phyloP scores from a whole-genome alignment of 2,797 vertebrate species.

The Leucoraja ocellata region DNA sequence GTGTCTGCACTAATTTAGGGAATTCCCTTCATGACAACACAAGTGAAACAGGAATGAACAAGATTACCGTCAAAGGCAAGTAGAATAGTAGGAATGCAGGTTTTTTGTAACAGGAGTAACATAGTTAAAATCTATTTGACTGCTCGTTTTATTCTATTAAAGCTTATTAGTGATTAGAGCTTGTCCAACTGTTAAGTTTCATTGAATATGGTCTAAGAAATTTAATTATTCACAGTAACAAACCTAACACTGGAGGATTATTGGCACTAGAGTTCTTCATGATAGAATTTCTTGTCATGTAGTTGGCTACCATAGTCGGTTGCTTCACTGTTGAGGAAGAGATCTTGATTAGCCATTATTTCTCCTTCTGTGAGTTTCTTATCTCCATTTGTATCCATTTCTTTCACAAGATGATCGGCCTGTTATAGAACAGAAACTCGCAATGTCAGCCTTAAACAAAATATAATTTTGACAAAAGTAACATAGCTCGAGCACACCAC shows the following conservation, averaged over 20 bases:
- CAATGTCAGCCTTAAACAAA: not conserved
- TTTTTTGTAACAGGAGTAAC: not conserved
- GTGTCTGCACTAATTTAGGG: not conserved
- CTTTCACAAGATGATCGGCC: conserved; percentile 83
- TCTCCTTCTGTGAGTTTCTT: conserved; percentile 73
- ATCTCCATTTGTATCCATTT: conserved; percentile 82
- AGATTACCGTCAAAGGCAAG: not conserved
- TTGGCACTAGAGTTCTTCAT: conserved; percentile 75
- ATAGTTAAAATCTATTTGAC: conserved; percentile 1
- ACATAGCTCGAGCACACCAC: not conserved
- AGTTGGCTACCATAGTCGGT: conserved; percentile 92
- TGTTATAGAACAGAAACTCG: conserved; percentile 52
- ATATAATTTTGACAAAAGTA: not conserved
- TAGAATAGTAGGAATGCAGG: not conserved
- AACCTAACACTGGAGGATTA: not conserved
- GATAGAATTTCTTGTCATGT: conserved; percentile 68
- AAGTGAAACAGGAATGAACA: not conserved
- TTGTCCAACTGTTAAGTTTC: not conserved
- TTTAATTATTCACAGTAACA: not conserved
- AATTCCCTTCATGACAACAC: not conserved
- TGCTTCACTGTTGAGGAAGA: conserved; percentile 90
- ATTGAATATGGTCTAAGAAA: not conserved
- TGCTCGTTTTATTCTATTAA: not conserved
- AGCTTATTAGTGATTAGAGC: not conserved
- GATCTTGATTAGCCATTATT: conserved; percentile 79